Base-by-base conservation (phyloP, 2,113 vertebrate species). In the Brachypodius melanocephalos region DNA sequence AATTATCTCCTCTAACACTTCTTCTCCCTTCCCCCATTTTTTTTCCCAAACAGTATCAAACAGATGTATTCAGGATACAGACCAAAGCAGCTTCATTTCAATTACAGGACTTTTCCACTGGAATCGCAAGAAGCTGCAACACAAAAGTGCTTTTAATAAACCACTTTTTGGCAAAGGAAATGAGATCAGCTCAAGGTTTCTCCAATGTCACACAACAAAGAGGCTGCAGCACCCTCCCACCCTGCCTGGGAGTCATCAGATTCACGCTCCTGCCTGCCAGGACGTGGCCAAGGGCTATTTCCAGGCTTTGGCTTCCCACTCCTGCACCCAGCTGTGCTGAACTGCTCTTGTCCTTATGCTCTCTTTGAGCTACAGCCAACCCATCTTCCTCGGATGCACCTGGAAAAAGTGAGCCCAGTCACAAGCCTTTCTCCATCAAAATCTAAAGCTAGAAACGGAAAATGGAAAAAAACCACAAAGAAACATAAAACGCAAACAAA, bases 261-360 rank as follows among this genome's bases (percentile, higher is more conserved):
- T 32, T 21, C 57, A 12, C 0, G 8, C 36, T 89, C 17, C 8
- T 1, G 14, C 65, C 94, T 96, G 97, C 90, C 96, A 96, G 93
- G 85, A 57, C 66, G 9, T 2, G 25, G 85, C 76, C 90, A 90
- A 95, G 88, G 82, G 93, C 82, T 93, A 79, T 94, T 96, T 91
- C 90, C 85, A 94, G 93, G 62, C 86, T 82, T 80, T 95, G 93
- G 87, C 92, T 91, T 51, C 89, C 73, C 66, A 3, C 73, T 79
- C 73, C 81, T 0, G 5, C 62, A 40, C 90, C 96, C 95, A 95
- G 95, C 96, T 97, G 96, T 94, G 93, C 78, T 80, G 58, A 93
- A 77, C 81, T n/a, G 63, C 90, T 96, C 93, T 31, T 54, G 82
- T 87, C 96, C 94, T 97, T 97, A 85, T 94, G 96, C 59, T 96